Conservation (phyloP, 2,113 vertebrate species). For the Isichthys henryi region DNA sequence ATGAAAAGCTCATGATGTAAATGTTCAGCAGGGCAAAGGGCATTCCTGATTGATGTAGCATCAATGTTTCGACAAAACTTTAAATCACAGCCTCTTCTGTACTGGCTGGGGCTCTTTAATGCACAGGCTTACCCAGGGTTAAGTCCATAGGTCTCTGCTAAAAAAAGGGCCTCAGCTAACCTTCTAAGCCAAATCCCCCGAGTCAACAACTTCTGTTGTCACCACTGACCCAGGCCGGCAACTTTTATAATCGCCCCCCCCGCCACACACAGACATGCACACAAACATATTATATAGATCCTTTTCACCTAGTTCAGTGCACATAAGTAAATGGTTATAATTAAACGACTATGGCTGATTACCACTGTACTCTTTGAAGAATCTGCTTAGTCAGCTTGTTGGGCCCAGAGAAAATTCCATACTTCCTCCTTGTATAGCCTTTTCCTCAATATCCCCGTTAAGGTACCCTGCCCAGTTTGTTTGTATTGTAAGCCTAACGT, state of each 20-base stretch:
- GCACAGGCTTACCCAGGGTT: neutral
- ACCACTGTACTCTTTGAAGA: neutral
- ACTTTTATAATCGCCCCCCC: too few species aligned
- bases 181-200: too few species aligned
- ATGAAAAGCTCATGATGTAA: neutral
- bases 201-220: too few species aligned
- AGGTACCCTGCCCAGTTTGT: neutral
- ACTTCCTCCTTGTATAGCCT: neutral
- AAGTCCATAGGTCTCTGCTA: too few species aligned
- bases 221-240: too few species aligned
- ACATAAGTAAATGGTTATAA: conserved; percentile 11
- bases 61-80: neutral
- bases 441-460: neutral
- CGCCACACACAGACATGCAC: too few species aligned
- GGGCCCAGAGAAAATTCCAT: neutral
- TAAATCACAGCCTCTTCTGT: neutral
- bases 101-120: neutral
- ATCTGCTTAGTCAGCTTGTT: neutral
- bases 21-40: neutral
- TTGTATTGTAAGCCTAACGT: neutral
- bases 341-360: neutral
- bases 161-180: too few species aligned
- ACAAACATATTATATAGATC: neutral
- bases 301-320: neutral
- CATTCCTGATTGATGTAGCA: neutral